Evolutionary conservation across 1,140 invertebrate genomes (phyloP).

Genomic region (Bathynomus jamesi): DNA sequence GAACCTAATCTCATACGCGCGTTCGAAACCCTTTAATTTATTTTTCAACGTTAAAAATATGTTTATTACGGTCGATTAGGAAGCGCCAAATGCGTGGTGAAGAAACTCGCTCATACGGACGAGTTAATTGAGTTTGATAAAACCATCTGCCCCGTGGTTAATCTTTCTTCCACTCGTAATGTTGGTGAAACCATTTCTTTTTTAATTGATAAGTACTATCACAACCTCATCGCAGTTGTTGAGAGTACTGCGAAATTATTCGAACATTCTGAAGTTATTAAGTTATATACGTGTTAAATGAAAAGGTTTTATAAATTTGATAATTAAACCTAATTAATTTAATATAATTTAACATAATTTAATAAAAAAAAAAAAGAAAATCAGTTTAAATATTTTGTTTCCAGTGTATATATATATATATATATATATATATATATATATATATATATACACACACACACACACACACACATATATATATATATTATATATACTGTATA

Average conservation of each 20-base stretch:
- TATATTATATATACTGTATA: too few relatives aligned
- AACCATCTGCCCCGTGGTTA: conserved; percentile 39
- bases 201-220: neutral
- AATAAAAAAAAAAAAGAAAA: too few relatives aligned
- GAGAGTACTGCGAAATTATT: conserved; percentile 6
- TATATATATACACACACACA: too few relatives aligned
- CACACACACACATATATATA: too few relatives aligned
- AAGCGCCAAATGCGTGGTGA: conserved; percentile 33
- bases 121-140: conserved; percentile 41
- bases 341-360: too few relatives aligned
- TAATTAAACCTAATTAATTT: too few relatives aligned
- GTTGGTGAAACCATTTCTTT: neutral
- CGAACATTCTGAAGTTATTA: conserved; percentile 13
- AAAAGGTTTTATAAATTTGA: too few relatives aligned
- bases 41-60: conserved; percentile 22
- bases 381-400: too few relatives aligned
- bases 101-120: conserved; percentile 42
- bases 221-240: conserved; percentile 7
- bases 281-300: too few relatives aligned
- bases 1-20: neutral
- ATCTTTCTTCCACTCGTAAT: conserved; percentile 7
- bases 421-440: too few relatives aligned
- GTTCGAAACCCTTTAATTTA: neutral
- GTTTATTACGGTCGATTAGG: conserved; percentile 15
- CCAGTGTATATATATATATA: too few relatives aligned